A percentile compares a stretch with the other conserved stretches of the same genome.
These are phyloP conservation scores for Solea solea DNA, from an alignment of 2,113 vertebrate genomes.

Conservation along the genomic window DNA sequence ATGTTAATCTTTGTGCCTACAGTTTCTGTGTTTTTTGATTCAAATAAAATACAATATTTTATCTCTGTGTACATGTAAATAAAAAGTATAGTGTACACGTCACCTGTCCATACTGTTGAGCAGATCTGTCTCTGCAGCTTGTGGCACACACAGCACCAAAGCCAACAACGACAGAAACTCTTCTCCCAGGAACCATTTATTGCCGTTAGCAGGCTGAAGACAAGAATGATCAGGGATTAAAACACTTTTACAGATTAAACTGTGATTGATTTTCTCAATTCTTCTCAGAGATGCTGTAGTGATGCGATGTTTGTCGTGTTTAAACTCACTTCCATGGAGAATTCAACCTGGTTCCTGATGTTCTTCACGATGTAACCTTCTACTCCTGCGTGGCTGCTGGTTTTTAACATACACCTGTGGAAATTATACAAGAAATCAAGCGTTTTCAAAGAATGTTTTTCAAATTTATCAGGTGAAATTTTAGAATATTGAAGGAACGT, in stretches of 20 bases:
- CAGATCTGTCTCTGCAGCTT: slow-evolving; percentile 90
- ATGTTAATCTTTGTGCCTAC: too few relatives aligned
- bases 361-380: slow-evolving; percentile 92
- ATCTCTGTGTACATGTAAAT: too few relatives aligned
- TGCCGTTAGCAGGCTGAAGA: slow-evolving; percentile 73
- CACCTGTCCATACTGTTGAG: slow-evolving; percentile 91
- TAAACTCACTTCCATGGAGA: slow-evolving; percentile 84
- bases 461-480: too few relatives aligned
- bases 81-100: too few relatives aligned
- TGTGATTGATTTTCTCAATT: neutral
- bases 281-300: neutral
- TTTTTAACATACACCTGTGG: slow-evolving; percentile 91
- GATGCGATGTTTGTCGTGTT: neutral
- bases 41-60: too few relatives aligned
- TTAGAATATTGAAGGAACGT: too few relatives aligned
- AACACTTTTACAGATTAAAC: neutral
- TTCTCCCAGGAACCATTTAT: slow-evolving; percentile 85
- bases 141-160: slow-evolving; percentile 85
- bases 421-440: neutral
- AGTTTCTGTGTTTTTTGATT: too few relatives aligned
- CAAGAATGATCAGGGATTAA: slow-evolving; percentile 37
- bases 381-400: slow-evolving; percentile 90
- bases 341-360: slow-evolving; percentile 90
- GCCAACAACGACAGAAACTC: slow-evolving; percentile 85
- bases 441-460: too few relatives aligned